Evolutionary conservation across 2,797 vertebrate species (phyloP), one percentile per base, ranked within the genome.

Genomic region (Neosalanx taihuensis): DNA sequence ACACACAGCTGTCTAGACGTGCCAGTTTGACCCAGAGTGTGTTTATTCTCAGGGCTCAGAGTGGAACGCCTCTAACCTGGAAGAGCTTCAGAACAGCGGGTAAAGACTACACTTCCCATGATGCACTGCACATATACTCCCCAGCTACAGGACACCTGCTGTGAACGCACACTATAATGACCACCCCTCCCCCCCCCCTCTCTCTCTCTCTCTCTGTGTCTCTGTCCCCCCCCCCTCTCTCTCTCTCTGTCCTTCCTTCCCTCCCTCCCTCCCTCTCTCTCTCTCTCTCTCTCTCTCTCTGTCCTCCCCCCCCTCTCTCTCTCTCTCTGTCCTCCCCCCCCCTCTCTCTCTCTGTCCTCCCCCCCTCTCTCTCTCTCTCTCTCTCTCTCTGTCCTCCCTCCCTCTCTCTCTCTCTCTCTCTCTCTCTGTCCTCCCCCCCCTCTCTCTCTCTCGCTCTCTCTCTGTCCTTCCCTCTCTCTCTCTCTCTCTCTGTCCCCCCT

Each of bases 41-140:
- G 37, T 67, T 86, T 88, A 67, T 86, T 91, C 90, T 75, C 85
- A 99, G 98, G 97, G 97, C 37, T 99, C 98, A 0, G 97, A 99
- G 88, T 99, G 98, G 98, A 99, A 99, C 5, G 97, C 98, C 6
- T 99, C 98, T 82, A 99, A 99, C 89, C 91, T 99, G 60, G 97
- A 99, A 85, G 98, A 99, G 83, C 95, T 99, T 72, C 95, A 95
- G 87, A 94, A 95, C 75, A 90, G 94, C 0, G 97, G 96, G 97
- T 99, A 88, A 96, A 6, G 37, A 10, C 60, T 62, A 37, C 18
- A 35, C 9, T 9, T 41, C 61, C 62, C 33, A 37, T 12, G 33
- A 33, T n/a, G 62, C 62, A 35, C 62, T 41, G n/a, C 62, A 10
- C 33, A 37, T 10, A 4, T 10, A 33, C 20, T 17, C 17, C 30